These are phyloP conservation scores for Buceros bicornis DNA, from an alignment of 2,797 vertebrate species.

Conservation along the genomic window DNA sequence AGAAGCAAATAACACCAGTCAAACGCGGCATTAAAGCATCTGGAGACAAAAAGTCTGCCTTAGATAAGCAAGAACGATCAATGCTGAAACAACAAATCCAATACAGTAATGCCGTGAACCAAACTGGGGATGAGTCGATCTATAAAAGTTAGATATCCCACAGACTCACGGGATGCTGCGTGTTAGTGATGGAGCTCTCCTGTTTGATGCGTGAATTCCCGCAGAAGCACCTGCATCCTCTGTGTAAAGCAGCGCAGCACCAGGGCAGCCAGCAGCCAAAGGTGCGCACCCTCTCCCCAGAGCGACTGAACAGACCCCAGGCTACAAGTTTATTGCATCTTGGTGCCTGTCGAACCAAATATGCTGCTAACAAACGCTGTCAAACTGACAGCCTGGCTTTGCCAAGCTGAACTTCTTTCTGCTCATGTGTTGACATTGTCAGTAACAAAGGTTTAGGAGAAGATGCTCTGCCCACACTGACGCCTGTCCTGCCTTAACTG, in stretches of 20 bases:
- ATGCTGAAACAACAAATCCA: constrained; percentile 6
- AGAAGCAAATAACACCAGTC: background rate
- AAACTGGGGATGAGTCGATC: background rate
- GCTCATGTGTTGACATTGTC: rapidly evolving
- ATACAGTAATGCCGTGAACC: background rate
- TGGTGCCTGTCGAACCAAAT: background rate
- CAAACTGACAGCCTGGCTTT: background rate
- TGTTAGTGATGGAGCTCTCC: background rate
- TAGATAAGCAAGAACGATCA: background rate
- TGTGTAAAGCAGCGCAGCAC: background rate
- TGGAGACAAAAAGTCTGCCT: constrained; percentile 35
- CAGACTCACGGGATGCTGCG: background rate
- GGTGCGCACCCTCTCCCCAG: background rate
- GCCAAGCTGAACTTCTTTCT: background rate
- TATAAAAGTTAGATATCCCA: background rate
- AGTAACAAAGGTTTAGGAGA: background rate
- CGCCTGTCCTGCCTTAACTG: background rate
- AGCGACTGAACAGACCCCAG: rapidly evolving
- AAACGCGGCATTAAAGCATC: background rate
- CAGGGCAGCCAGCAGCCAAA: background rate
- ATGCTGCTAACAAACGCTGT: background rate
- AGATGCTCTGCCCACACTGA: background rate
- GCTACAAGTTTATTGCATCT: background rate
- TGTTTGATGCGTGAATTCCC: background rate
- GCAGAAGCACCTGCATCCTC: rapidly evolving